Conservation (phyloP, 2,888 invertebrate species). For the Malthinus seriepunctatus region DNA sequence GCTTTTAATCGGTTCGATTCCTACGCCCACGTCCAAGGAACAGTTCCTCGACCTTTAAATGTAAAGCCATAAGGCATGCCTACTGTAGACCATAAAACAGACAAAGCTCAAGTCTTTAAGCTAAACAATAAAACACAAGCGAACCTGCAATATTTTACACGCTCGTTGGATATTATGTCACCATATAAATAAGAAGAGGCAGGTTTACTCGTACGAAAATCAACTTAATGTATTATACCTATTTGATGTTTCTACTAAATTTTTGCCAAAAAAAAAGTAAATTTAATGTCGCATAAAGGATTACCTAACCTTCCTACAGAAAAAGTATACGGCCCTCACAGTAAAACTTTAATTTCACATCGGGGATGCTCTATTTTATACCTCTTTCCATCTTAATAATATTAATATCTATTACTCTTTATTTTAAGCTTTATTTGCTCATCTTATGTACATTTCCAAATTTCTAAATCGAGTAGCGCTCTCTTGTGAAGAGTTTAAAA, state of each 20-base stretch:
- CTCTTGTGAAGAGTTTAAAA: too few species aligned
- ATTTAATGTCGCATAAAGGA: conserved; percentile 8
- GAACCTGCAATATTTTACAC: conserved; percentile 20
- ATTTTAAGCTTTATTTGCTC: too few species aligned
- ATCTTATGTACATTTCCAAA: too few species aligned
- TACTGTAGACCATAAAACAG: conserved; percentile 13
- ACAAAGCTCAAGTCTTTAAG: conserved; percentile 15
- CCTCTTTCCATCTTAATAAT: too few species aligned
- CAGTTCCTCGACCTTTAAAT: conserved; percentile 15
- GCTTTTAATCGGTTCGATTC: too few species aligned
- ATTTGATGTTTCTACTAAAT: too few species aligned
- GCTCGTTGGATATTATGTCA: conserved; percentile 18
- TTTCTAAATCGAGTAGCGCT: too few species aligned
- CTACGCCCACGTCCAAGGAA: neutral
- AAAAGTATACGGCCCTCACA: conserved; percentile 3
- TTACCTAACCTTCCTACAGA: conserved; percentile 3
- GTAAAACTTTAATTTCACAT: neutral
- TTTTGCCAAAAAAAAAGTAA: conserved; percentile 1
- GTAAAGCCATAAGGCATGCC: conserved; percentile 13
- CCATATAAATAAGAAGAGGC: conserved; percentile 15
- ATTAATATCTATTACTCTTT: too few species aligned
- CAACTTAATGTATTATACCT: neutral
- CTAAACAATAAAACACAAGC: conserved; percentile 20
- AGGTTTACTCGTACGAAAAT: conserved; percentile 11
- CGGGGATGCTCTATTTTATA: too few species aligned